Evolutionary conservation across 1,140 invertebrate species (phyloP), one percentile per base, ranked within the genome.

Genomic region (Drosophila grimshawi): DNA sequence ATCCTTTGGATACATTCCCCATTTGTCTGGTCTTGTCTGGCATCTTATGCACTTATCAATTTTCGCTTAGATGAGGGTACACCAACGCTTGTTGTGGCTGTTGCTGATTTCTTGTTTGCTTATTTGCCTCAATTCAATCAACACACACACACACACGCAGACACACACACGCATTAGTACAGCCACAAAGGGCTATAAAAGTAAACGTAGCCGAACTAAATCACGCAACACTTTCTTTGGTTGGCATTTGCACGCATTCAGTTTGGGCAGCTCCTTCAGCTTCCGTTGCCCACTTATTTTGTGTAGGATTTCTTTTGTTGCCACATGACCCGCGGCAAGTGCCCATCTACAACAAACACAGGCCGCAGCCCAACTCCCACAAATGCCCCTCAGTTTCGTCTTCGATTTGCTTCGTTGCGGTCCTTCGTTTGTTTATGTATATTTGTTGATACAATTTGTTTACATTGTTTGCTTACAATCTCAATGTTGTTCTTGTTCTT

Each of bases 361-460:
- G 39, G 39, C 6, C 5, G 63, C 66, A 63, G 52, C 56, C 41
- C 30, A 7, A 32, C 37, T 6, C 30, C 5, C 10, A 32, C 3
- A n/a, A 7, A 1, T n/a, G 19, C 30, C 49, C 4, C 45, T 43
- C 35, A 51, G 52, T 32, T 6, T 65, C 60, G n/a, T 46, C 51
- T 65, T 45, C 68, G 60, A 59, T 72, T 59, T 71, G 45, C 41
- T 51, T 56, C 52, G 64, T 56, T 68, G 66, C 57, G 35, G 64
- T 70, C 53, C 64, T 57, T 74, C 67, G 76, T 79, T 86, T 88
- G 80, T 88, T 82, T 86, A 80, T 83, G 77, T 88, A 89, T 88
- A 89, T 88, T 88, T 88, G 83, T 89, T 88, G 77, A 80, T 78
- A 89, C 83, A 88, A 88, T 88, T 88, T 88, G 83, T 85, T 85